Conservation (phyloP, 2,888 invertebrate genomes). For the Liopterus haemorrhoidalis region DNA sequence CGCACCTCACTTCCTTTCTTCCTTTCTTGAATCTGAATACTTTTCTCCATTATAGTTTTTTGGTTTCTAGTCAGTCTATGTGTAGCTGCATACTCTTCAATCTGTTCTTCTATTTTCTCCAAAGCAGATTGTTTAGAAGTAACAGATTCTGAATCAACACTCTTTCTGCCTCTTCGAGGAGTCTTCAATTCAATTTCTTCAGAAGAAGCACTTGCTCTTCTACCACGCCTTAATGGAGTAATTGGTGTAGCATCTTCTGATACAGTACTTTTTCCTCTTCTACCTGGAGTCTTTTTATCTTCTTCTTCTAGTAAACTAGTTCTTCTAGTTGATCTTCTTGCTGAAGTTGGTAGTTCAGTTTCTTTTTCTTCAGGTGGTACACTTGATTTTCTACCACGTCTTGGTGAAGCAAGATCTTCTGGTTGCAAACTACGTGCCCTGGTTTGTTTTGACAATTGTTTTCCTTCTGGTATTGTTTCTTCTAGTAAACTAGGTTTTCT, state of each 20-base stretch:
- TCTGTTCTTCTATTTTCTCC: slow-evolving; percentile 29
- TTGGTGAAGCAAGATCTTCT: neutral
- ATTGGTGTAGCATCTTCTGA: slow-evolving; percentile 24
- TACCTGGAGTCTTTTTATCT: neutral
- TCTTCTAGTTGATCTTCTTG: slow-evolving; percentile 16
- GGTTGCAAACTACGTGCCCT: neutral
- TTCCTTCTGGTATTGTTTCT: slow-evolving; percentile 3
- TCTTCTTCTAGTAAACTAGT: slow-evolving; percentile 11
- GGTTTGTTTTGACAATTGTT: neutral
- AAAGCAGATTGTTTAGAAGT: no score
- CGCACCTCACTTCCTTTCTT: slow-evolving; percentile 28
- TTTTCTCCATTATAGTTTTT: slow-evolving; percentile 45
- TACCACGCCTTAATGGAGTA: neutral
- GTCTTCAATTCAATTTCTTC: no score
- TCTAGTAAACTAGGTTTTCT: slow-evolving; percentile 10
- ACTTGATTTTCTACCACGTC: neutral
- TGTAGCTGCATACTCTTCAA: slow-evolving; percentile 30
- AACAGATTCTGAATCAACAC: no score
- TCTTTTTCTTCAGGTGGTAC: slow-evolving; percentile 5
- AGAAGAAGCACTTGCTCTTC: slow-evolving; percentile 17
- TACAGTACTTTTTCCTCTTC: slow-evolving; percentile 27
- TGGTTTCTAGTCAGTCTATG: slow-evolving; percentile 49
- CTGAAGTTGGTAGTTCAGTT: slow-evolving; percentile 2
- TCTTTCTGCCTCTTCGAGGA: no score
- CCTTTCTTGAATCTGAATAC: slow-evolving; percentile 29